Percentiles rank a stretch among this genome's conserved stretches.
Evolutionary conservation across 2,797 vertebrate genomes (phyloP).

Genomic region (Malacoctenus gilli): DNA sequence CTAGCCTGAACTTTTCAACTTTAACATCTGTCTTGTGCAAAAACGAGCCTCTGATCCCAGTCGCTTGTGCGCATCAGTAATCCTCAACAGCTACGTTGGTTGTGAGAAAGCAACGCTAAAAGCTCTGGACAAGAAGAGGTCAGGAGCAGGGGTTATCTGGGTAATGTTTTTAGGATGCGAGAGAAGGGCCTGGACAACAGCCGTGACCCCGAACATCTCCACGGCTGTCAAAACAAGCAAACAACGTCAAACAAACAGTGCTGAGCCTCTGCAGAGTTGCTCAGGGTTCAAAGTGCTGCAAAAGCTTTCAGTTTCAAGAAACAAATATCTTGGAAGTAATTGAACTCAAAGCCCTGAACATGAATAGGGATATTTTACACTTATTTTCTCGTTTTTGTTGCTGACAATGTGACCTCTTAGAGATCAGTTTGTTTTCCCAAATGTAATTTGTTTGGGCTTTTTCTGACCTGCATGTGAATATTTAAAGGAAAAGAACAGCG

Average conservation of each 20-base stretch:
- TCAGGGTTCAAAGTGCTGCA: conserved; percentile 24
- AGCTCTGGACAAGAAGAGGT: conserved; percentile 53
- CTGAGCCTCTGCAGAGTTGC: conserved; percentile 32
- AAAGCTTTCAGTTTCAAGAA: not conserved
- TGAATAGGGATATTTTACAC: too few species aligned
- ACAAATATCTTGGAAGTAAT: too few species aligned
- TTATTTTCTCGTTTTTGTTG: too few species aligned
- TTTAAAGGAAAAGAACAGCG: too few species aligned
- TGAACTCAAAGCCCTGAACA: too few species aligned
- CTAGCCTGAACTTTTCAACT: conserved; percentile 62
- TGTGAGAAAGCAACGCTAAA: conserved; percentile 49
- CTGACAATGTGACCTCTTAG: too few species aligned
- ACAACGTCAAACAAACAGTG: conserved; percentile 14
- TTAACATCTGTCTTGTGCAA: conserved; percentile 30
- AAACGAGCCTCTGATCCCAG: conserved; percentile 9
- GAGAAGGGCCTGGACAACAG: conserved; percentile 33
- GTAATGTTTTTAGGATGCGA: conserved; percentile 67
- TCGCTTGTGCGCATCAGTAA: conserved; percentile 35
- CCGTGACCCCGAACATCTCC: conserved; percentile 50
- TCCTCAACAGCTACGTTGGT: conserved; percentile 28
- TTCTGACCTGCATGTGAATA: too few species aligned
- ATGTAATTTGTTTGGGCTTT: too few species aligned
- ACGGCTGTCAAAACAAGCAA: conserved; percentile 47
- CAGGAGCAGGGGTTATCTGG: conserved; percentile 53
- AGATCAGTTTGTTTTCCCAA: too few species aligned